Evolutionary conservation across 2,797 vertebrate species (phyloP).

Genomic region (Borostomias antarcticus): DNA sequence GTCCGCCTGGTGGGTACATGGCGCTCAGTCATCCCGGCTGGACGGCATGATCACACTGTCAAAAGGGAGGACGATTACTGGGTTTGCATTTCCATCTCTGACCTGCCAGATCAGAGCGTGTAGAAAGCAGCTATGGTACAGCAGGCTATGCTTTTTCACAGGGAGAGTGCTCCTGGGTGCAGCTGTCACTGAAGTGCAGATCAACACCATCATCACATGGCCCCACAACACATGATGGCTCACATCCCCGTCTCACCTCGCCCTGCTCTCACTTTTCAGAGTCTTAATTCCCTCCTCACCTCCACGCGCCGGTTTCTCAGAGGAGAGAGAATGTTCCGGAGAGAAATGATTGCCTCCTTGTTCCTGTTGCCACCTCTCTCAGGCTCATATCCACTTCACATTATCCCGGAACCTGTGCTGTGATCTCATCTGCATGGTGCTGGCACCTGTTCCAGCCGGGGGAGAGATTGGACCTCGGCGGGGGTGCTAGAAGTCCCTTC

Average conservation of each 20-base stretch:
- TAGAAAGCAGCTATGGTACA: neutral
- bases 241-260: neutral
- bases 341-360: slow-evolving; percentile 65
- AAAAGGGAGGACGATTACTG: neutral
- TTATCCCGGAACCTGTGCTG: slow-evolving; percentile 57
- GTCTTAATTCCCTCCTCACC: slow-evolving; percentile 35
- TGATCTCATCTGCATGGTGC: slow-evolving; percentile 74
- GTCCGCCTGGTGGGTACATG: neutral
- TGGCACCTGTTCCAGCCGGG: slow-evolving; percentile 55
- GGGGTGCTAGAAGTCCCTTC: slow-evolving; percentile 79
- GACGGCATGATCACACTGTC: no score
- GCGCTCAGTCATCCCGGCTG: neutral
- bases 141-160: neutral
- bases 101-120: neutral
- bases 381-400: slow-evolving; percentile 52
- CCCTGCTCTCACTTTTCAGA: slow-evolving; percentile 15
- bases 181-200: neutral
- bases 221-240: slow-evolving; percentile 15
- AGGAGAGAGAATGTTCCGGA: slow-evolving; percentile 51
- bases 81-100: neutral
- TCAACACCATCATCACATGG: slow-evolving; percentile 10
- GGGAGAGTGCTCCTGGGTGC: no score
- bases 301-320: slow-evolving; percentile 29
- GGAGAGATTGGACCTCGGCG: slow-evolving; percentile 74
- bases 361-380: slow-evolving; percentile 46